These are phyloP conservation scores for Drosophila tropicalis DNA, from an alignment of 1,140 invertebrate species.

Conservation along the genomic window DNA sequence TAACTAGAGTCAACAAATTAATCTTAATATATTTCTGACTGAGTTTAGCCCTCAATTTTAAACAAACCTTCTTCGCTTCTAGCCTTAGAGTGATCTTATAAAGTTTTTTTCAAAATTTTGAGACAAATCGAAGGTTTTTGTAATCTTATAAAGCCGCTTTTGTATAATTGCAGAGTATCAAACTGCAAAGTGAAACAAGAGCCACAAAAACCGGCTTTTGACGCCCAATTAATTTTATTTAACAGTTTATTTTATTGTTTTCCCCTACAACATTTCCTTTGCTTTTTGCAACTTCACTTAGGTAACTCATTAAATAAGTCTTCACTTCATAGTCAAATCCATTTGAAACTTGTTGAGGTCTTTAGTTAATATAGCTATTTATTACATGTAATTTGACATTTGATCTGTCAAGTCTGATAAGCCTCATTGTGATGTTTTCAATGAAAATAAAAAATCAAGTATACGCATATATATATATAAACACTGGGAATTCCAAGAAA, in stretches of 20 bases:
- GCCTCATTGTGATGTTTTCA: slow-evolving; percentile 17
- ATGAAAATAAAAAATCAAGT: background rate
- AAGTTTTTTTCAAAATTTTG: no score
- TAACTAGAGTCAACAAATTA: no score
- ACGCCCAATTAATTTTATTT: slow-evolving; percentile 44
- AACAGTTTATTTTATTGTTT: slow-evolving; percentile 15
- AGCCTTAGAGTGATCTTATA: no score
- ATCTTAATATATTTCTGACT: no score
- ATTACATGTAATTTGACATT: slow-evolving; percentile 21
- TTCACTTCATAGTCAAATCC: no score
- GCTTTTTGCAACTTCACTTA: background rate
- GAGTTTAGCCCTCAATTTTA: no score
- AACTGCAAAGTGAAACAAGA: slow-evolving; percentile 12
- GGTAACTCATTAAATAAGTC: slow-evolving; percentile 9
- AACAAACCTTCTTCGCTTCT: no score
- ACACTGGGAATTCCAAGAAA: slow-evolving; percentile 2
- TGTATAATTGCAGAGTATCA: slow-evolving; percentile 2
- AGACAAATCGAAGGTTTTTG: no score
- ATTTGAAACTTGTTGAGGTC: slow-evolving; percentile 9
- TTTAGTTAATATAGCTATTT: background rate
- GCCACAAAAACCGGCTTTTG: slow-evolving; percentile 33
- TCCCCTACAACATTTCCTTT: background rate
- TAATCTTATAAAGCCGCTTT: background rate
- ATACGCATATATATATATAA: background rate
- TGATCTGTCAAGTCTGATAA: slow-evolving; percentile 26